Percentiles rank a stretch among this genome's conserved stretches.
phyloP scores from a whole-genome alignment of 2,888 invertebrate genomes.

The Oegoconia quadripuncta region DNA sequence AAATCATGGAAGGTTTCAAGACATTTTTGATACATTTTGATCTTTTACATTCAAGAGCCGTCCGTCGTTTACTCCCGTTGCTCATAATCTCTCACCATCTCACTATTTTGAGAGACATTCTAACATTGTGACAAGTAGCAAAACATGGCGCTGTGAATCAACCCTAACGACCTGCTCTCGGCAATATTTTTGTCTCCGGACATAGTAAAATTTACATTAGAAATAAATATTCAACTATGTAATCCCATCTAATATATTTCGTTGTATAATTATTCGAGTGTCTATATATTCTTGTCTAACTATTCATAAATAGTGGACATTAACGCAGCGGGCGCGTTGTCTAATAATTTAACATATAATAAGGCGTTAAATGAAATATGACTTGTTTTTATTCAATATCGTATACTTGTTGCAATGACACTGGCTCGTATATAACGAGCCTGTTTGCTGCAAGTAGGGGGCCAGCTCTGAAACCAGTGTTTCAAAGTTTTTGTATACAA shows the following conservation, averaged over 20 bases:
- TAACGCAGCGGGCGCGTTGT: conserved; percentile 11
- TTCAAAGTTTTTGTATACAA: too few relatives aligned
- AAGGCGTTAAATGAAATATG: conserved; percentile 29
- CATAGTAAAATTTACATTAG: conserved; percentile 33
- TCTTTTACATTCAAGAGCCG: too few relatives aligned
- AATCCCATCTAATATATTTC: conserved; percentile 23
- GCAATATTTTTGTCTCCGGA: conserved; percentile 25
- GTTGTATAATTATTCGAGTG: conserved; percentile 20
- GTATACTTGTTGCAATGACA: not conserved
- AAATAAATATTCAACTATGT: conserved; percentile 26
- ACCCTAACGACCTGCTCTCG: conserved; percentile 3
- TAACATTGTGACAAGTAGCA: conserved; percentile 12
- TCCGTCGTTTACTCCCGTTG: too few relatives aligned
- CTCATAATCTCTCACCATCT: too few relatives aligned
- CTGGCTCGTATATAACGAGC: too few relatives aligned
- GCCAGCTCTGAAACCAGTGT: too few relatives aligned
- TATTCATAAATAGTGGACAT: conserved; percentile 5
- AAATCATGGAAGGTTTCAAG: too few relatives aligned
- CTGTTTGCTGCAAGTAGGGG: too few relatives aligned
- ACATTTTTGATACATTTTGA: too few relatives aligned
- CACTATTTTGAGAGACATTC: too few relatives aligned
- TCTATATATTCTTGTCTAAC: conserved; percentile 2
- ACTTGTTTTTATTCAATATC: conserved; percentile 29
- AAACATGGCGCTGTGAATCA: not conserved
- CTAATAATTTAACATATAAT: conserved; percentile 28